Conservation (phyloP, 2,797 vertebrate genomes). For the Zalophus californianus region DNA sequence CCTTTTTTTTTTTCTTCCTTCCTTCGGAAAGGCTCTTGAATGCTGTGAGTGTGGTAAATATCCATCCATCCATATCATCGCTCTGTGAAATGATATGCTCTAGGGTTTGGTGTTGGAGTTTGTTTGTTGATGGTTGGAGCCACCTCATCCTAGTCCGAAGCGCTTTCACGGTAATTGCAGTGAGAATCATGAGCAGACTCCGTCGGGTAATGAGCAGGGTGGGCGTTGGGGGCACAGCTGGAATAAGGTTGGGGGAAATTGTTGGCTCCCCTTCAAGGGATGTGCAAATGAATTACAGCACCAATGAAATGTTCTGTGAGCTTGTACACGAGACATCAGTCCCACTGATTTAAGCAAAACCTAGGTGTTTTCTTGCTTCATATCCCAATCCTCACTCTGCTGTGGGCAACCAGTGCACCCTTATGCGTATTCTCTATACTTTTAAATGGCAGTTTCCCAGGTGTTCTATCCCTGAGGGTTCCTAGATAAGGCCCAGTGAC, state of each 20-base stretch:
- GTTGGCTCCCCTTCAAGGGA: neutral
- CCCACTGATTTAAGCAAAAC: slow-evolving; percentile 15
- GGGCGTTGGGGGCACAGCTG: neutral
- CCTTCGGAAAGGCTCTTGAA: slow-evolving; percentile 27
- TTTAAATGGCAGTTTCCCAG: neutral
- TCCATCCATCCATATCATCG: neutral
- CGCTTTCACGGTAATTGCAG: slow-evolving; percentile 29
- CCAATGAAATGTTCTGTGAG: neutral
- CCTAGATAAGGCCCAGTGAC: neutral
- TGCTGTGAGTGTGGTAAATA: neutral
- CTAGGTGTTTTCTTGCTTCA: neutral
- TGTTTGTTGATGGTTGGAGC: neutral
- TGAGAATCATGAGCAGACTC: slow-evolving; percentile 32
- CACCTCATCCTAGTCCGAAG: neutral
- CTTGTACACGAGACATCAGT: neutral
- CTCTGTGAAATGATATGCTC: slow-evolving; percentile 31
- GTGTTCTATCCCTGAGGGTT: neutral
- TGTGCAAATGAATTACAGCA: neutral
- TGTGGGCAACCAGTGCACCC: neutral
- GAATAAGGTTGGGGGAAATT: neutral
- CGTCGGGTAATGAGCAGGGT: neutral
- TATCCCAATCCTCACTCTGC: neutral
- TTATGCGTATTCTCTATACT: neutral
- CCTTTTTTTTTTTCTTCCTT: neutral
- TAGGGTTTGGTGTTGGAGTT: slow-evolving; percentile 4